phyloP scores from a whole-genome alignment of 2,888 invertebrate genomes.

The Hoplodrina blanda region DNA sequence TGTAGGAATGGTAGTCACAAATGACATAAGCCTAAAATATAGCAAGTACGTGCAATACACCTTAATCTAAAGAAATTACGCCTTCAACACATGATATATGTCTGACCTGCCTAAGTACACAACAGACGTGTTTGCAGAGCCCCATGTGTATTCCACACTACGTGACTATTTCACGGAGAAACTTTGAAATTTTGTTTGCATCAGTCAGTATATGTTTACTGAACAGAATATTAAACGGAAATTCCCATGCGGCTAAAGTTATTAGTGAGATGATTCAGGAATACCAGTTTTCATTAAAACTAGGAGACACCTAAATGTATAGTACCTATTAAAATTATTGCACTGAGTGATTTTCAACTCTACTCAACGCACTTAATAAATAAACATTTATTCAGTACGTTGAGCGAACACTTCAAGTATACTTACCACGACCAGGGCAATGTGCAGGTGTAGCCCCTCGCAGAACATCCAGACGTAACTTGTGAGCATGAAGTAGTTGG shows the following conservation, averaged over 20 bases:
- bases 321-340: no score
- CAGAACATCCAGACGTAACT: slow-evolving; percentile 97
- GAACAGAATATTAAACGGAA: slow-evolving; percentile 55
- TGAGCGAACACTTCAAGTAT: not conserved
- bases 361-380: no score
- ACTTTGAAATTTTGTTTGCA: slow-evolving; percentile 65
- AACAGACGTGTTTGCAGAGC: slow-evolving; percentile 41
- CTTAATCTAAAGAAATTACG: slow-evolving; percentile 16
- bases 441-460: slow-evolving; percentile 94
- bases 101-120: slow-evolving; percentile 34
- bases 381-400: no score
- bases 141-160: slow-evolving; percentile 48
- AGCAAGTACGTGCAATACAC: slow-evolving; percentile 3
- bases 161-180: slow-evolving; percentile 61
- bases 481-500: slow-evolving; percentile 94
- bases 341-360: no score
- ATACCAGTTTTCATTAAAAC: not conserved
- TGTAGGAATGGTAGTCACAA: not conserved
- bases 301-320: not conserved
- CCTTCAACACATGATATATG: slow-evolving; percentile 26
- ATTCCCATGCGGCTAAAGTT: slow-evolving; percentile 15
- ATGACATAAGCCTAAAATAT: no score
- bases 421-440: slow-evolving; percentile 93
- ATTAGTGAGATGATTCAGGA: slow-evolving; percentile 32
- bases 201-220: slow-evolving; percentile 57